Evolutionary conservation across 2,888 invertebrate species (phyloP).

Genomic region (Lochmaea capreae): DNA sequence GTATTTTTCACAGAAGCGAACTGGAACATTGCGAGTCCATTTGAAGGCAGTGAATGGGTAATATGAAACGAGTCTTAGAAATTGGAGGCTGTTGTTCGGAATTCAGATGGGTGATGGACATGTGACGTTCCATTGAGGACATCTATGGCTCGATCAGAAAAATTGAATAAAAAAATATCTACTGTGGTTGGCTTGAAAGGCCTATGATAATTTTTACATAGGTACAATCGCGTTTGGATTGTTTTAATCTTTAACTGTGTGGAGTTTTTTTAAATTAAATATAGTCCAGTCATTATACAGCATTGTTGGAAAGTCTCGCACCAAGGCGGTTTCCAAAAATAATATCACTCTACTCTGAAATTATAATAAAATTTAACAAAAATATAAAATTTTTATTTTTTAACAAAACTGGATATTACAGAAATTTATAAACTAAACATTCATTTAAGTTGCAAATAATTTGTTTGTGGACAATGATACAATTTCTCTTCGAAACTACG

Average conservation of each 20-base stretch:
- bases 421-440: no score
- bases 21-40: slow-evolving; percentile 37
- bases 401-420: no score
- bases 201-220: not conserved
- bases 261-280: not conserved
- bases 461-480: no score
- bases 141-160: slow-evolving; percentile 52
- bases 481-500: no score
- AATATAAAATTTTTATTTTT: no score
- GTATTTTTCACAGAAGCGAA: slow-evolving; percentile 42
- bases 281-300: not conserved
- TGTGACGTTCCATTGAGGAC: slow-evolving; percentile 50
- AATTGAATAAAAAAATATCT: slow-evolving; percentile 40
- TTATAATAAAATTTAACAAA: no score
- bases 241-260: not conserved
- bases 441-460: no score
- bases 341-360: no score
- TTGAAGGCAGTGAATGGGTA: slow-evolving; percentile 43
- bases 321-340: no score
- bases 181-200: slow-evolving; percentile 20
- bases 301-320: not conserved
- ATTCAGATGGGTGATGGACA: slow-evolving; percentile 52
- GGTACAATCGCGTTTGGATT: not conserved
- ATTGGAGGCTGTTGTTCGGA: slow-evolving; percentile 51
- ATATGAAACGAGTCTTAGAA: slow-evolving; percentile 49